Evolutionary conservation across 2,113 vertebrate species (phyloP), one percentile per base, ranked within the genome.

Genomic region (Charadrius vociferus): DNA sequence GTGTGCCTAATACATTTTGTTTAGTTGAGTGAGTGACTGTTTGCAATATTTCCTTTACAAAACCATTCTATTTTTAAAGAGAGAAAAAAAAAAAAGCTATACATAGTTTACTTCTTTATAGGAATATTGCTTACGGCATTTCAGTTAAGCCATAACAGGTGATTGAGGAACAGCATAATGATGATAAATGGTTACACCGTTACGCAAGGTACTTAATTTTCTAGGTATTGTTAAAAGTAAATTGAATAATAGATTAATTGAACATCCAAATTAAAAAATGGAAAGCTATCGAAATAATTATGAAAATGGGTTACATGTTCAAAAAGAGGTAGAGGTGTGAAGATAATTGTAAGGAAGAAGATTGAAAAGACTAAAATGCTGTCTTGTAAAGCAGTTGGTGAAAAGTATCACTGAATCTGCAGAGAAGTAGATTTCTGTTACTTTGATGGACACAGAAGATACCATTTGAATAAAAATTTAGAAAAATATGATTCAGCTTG

Each of bases 211-310:
- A 34, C 74, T 95, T 88, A 14, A 93, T 96, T 93, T 96, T 85
- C 66, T 70, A 66, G 49, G 15, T 79, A 91, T 95, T 93, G 47
- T 96, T 91, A 70, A 74, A 75, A 88, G 36, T 61, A 90, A 96
- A 94, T 93, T 77, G 74, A 85, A 52, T 88, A 95, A 87, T 81
- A 93, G 84, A 91, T 94, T 89, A 93, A 91, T 81, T 94, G 68
- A 87, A 68, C 56, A 81, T 75, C 68, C 66, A 86, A 87, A 94
- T 94, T 79, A 85, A 90, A 94, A 91, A 90, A 68, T 53, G 58
- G 80, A 95, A 88, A 80, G 63, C 85, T 56, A 34, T 85, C 2
- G 1, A 81, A 73, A 82, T 89, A 80, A 80, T 90, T 53, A 61
- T n/a, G 84, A 90, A 91, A 86, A 74, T 84, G 47, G 30, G 47